These are phyloP conservation scores for Thamnaconus septentrionalis DNA, from an alignment of 2,113 vertebrate species.

Conservation along the genomic window DNA sequence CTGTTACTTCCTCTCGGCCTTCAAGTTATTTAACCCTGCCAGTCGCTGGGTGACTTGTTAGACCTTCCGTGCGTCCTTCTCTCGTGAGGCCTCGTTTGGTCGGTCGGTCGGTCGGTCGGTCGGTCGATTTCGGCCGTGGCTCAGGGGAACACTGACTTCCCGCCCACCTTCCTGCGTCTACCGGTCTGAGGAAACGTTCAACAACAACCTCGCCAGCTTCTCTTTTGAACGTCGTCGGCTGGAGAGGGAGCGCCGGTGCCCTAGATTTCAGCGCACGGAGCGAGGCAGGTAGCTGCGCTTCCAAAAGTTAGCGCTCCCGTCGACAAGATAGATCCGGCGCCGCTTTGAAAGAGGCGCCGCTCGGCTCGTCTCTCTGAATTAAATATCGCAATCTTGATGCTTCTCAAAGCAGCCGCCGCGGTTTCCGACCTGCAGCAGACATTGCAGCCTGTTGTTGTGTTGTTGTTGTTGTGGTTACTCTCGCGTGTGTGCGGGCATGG, in stretches of 20 bases:
- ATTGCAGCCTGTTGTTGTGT: conserved; percentile 12
- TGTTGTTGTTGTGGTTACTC: conserved; percentile 12
- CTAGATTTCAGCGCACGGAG: conserved; percentile 20
- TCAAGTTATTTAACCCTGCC: too few relatives aligned
- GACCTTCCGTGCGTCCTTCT: neutral
- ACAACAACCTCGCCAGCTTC: conserved; percentile 21
- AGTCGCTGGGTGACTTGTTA: too few relatives aligned
- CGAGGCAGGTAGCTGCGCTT: conserved; percentile 32
- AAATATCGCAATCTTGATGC: conserved; percentile 37
- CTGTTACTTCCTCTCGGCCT: too few relatives aligned
- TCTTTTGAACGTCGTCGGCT: conserved; percentile 45
- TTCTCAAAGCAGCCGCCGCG: conserved; percentile 9
- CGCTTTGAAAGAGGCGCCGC: too few relatives aligned
- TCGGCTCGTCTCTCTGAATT: conserved; percentile 5
- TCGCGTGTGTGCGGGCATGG: too few relatives aligned
- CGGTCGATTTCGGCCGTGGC: conserved; percentile 22
- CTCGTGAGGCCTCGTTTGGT: too few relatives aligned
- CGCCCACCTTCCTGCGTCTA: too few relatives aligned
- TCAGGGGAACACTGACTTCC: conserved; percentile 54
- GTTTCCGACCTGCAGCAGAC: conserved; percentile 34
- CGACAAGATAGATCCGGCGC: conserved; percentile 14
- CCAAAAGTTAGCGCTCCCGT: conserved; percentile 27
- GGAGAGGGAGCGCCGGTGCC: conserved; percentile 26
- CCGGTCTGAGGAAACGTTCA: too few relatives aligned
- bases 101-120: neutral